Conservation (phyloP, 2,113 vertebrate genomes). For the Mastomys coucha region DNA sequence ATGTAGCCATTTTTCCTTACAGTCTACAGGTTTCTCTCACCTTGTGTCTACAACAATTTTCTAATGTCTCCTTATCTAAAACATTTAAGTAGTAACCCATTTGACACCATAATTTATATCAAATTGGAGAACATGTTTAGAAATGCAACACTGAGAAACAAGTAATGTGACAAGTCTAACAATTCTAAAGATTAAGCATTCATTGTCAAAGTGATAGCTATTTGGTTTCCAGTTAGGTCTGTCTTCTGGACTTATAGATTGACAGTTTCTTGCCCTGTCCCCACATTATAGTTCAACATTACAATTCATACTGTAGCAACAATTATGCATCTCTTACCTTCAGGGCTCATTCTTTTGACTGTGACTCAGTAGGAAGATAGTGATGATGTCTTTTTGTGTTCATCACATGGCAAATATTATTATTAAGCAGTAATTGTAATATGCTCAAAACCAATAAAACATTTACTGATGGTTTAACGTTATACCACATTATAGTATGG, state of each 20-base stretch:
- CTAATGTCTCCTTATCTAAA: not conserved
- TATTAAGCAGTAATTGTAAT: not conserved
- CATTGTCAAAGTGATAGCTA: not conserved
- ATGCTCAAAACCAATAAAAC: not conserved
- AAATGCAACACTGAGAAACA: too few species aligned
- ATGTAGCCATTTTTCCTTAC: not conserved
- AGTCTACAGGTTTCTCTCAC: not conserved
- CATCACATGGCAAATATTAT: not conserved
- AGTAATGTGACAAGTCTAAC: not conserved
- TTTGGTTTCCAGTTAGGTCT: not conserved
- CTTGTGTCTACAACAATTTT: not conserved
- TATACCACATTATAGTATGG: not conserved
- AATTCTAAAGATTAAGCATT: not conserved
- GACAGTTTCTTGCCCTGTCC: not conserved
- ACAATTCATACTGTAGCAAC: not conserved
- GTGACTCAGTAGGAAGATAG: not conserved
- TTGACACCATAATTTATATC: not conserved
- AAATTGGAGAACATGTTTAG: not conserved
- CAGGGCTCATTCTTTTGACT: not conserved
- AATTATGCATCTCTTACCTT: not conserved
- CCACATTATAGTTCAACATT: not conserved
- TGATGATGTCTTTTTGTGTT: not conserved
- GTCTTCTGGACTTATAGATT: not conserved
- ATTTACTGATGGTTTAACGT: not conserved
- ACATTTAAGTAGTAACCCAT: too few species aligned